Evolutionary conservation across 2,888 invertebrate species (phyloP).

Genomic region (Linyphia triangularis): DNA sequence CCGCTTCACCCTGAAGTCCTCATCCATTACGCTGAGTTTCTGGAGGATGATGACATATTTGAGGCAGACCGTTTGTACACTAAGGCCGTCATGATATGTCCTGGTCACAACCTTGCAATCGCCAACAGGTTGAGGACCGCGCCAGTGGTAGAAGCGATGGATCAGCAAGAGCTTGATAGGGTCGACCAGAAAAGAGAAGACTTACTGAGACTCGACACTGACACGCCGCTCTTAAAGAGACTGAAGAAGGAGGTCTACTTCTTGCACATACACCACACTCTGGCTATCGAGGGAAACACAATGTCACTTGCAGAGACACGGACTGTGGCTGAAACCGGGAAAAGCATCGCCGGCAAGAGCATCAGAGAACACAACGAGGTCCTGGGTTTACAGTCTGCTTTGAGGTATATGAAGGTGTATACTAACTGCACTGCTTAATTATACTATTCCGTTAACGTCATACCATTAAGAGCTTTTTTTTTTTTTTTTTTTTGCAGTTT

Average conservation of each 20-base stretch:
- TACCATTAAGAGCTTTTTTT: no score
- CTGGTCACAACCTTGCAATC: constrained; percentile 89
- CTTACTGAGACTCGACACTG: constrained; percentile 89
- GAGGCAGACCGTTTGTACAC: constrained; percentile 93
- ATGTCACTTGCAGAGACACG: constrained; percentile 95
- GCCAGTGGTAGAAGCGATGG: constrained; percentile 91
- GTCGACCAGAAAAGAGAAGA: constrained; percentile 92
- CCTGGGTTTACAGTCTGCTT: constrained; percentile 89
- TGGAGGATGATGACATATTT: constrained; percentile 92
- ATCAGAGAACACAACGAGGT: constrained; percentile 98
- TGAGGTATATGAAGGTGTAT: no score
- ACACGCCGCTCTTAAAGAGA: constrained; percentile 88
- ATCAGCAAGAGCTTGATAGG: constrained; percentile 87
- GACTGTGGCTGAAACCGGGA: constrained; percentile 92
- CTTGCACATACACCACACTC: constrained; percentile 95
- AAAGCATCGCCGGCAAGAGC: constrained; percentile 90
- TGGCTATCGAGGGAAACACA: constrained; percentile 98
- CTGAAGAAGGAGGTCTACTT: constrained; percentile 89
- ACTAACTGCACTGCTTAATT: no score
- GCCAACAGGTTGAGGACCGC: constrained; percentile 90
- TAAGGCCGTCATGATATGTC: constrained; percentile 89
- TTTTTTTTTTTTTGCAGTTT: no score
- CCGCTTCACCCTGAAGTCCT: constrained; percentile 95
- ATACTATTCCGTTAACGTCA: no score
- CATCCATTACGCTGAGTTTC: constrained; percentile 94